Conservation (phyloP, 2,797 vertebrate species). For the Anguilla pacifica region DNA sequence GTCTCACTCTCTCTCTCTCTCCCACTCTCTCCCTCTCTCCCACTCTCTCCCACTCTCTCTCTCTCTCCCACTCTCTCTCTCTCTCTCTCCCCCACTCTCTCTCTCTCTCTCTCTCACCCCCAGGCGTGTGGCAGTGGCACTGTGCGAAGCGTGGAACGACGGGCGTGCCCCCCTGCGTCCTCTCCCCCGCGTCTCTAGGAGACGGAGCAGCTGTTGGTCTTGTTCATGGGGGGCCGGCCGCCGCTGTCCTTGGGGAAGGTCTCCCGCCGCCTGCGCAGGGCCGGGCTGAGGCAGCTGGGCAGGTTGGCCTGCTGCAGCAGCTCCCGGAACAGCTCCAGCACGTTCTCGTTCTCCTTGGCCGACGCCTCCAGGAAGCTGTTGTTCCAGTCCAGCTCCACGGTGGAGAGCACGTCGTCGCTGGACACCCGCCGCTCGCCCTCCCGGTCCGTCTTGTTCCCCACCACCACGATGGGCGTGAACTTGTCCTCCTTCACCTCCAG, state of each 20-base stretch:
- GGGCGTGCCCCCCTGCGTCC: neutral
- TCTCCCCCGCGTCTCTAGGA: slow-evolving; percentile 66
- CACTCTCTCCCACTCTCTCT: neutral
- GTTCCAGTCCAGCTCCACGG: slow-evolving; percentile 90
- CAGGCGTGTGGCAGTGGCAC: neutral
- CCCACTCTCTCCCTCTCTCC: neutral
- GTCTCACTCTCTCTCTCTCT: neutral
- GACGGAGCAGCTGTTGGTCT: slow-evolving; percentile 89
- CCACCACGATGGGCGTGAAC: slow-evolving; percentile 83
- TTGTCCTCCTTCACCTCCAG: slow-evolving; percentile 89
- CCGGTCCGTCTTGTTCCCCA: slow-evolving; percentile 86
- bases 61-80: neutral
- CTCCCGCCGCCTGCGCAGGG: slow-evolving; percentile 81
- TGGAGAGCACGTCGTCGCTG: slow-evolving; percentile 73
- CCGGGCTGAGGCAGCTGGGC: slow-evolving; percentile 82
- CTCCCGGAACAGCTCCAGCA: slow-evolving; percentile 86
- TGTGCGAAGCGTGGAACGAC: neutral
- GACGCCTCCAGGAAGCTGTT: slow-evolving; percentile 84
- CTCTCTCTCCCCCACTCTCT: too few relatives aligned
- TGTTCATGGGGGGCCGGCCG: slow-evolving; percentile 87
- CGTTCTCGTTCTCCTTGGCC: slow-evolving; percentile 86
- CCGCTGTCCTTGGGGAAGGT: slow-evolving; percentile 80
- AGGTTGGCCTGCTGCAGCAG: slow-evolving; percentile 85
- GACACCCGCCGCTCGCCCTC: slow-evolving; percentile 69
- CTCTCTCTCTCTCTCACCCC: neutral